Conservation (phyloP, 2,113 vertebrate genomes). For the Myocastor coypus region DNA sequence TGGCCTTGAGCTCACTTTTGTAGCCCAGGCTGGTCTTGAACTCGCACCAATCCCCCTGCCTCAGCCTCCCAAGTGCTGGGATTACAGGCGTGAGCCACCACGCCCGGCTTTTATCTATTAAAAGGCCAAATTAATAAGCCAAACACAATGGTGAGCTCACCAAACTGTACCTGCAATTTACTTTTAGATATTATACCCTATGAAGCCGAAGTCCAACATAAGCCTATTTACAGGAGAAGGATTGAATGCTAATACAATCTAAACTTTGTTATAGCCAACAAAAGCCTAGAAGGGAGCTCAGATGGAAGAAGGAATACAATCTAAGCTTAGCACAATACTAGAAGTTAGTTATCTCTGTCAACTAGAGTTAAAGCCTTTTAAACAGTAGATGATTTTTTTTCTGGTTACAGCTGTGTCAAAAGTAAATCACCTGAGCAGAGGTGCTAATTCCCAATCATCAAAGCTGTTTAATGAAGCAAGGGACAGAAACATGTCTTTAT, state of each 20-base stretch:
- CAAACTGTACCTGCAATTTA: neutral
- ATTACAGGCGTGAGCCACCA: too few relatives aligned
- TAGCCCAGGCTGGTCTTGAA: too few relatives aligned
- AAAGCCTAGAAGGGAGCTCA: neutral
- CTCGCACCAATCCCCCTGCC: too few relatives aligned
- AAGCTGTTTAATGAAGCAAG: neutral
- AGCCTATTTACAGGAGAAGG: neutral
- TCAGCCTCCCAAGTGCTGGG: too few relatives aligned
- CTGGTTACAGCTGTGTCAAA: neutral
- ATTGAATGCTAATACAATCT: neutral
- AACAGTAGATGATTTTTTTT: neutral
- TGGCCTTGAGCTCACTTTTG: too few relatives aligned
- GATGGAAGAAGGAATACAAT: neutral
- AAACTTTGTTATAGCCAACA: too few relatives aligned
- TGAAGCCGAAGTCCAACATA: neutral
- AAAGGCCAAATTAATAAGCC: neutral
- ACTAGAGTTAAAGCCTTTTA: constrained; percentile 8
- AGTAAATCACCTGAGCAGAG: neutral
- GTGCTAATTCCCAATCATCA: neutral
- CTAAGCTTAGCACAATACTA: neutral
- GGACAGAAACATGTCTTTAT: neutral
- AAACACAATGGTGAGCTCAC: neutral
- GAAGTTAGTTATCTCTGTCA: neutral
- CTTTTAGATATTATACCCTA: neutral
- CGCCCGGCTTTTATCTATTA: too few relatives aligned